Conservation (phyloP, 2,113 vertebrate genomes). For the Athene noctua region DNA sequence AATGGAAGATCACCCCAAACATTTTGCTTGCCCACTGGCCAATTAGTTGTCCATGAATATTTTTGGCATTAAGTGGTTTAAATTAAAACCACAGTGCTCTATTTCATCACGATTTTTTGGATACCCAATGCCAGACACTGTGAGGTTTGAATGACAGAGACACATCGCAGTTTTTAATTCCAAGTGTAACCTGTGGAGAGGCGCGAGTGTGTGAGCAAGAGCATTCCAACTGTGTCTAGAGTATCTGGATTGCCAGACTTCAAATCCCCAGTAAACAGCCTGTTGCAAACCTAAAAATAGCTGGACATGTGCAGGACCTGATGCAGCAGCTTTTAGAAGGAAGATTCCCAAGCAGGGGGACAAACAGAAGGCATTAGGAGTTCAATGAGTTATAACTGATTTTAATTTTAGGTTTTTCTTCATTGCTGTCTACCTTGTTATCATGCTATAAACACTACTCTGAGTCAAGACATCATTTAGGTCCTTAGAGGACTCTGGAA, state of each 20-base stretch:
- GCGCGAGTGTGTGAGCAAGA: slow-evolving; percentile 6
- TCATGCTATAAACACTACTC: not conserved
- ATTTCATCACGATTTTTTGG: slow-evolving; percentile 39
- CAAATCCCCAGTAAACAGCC: slow-evolving; percentile 65
- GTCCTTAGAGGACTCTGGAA: not conserved
- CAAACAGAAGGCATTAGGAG: not conserved
- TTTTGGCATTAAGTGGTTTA: slow-evolving; percentile 22
- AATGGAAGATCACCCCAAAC: not conserved
- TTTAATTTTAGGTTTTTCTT: not conserved
- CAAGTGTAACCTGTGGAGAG: slow-evolving; percentile 50
- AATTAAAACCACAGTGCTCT: slow-evolving; percentile 34
- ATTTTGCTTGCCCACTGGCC: not conserved
- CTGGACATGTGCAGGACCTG: slow-evolving; percentile 55
- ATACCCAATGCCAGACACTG: slow-evolving; percentile 20
- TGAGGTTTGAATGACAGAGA: slow-evolving; percentile 63
- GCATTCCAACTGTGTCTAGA: slow-evolving; percentile 68
- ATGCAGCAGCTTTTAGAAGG: slow-evolving; percentile 52
- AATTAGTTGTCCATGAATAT: not conserved
- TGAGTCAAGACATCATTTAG: not conserved
- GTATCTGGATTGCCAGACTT: slow-evolving; percentile 66
- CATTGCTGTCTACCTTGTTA: not conserved
- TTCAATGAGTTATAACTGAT: not conserved
- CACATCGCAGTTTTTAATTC: slow-evolving; percentile 57
- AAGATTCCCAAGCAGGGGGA: not conserved
- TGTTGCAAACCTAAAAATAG: slow-evolving; percentile 64